Base-by-base conservation (phyloP, 1,140 invertebrate genomes). In the Panagrolaimus sp. region DNA sequence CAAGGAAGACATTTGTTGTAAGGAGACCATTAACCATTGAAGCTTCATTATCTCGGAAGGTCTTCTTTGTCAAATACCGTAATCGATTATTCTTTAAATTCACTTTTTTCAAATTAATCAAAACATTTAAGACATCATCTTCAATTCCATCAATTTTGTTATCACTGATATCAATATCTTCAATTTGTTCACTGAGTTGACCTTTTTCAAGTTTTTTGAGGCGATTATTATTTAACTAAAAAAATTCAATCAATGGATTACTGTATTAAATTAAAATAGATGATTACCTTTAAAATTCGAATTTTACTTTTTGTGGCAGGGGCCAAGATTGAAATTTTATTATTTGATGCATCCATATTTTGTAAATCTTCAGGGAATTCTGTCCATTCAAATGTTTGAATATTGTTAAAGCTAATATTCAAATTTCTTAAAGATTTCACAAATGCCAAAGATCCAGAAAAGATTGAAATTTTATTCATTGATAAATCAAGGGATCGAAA, bases 51-150 rank as follows among this genome's bases (percentile, higher is more conserved):
- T 58, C 67, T 44, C 62, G 47, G 43, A 78, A 72, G 8, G 71
- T 63, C 8, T 15, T 48, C 12, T 69, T 38, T 21, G 44, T 28
- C 14, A 83, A 52, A 15, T 38, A 46, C 24, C 62, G 47, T 17
- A 83, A 66, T 21, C 52, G 24, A 74, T 83, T 83, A 45, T 68
- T 44, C 15, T 72, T 67, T 14, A 83, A 67, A 71, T 83, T 73
- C n/a, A 83, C 58, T 12, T 52, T 26, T 32, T 71, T 73, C 24
- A 84, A 55, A 21, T 77, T 69, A 4, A 62, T 46, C 46, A 75
- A 44, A 43, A 67, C 69, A 24, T 58, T 26, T 38, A 83, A 74
- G 9, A 69, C 69, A 21, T 64, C 48, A 9, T 63, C 63, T 26
- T 65, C 32, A 28, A 83, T 26, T 28, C 44, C 68, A 12, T 65